A percentile compares a stretch with the other conserved stretches of the same genome.
phyloP scores from a whole-genome alignment of 64 coral and sea anemone genomes.

The Astreopora myriophthalma region DNA sequence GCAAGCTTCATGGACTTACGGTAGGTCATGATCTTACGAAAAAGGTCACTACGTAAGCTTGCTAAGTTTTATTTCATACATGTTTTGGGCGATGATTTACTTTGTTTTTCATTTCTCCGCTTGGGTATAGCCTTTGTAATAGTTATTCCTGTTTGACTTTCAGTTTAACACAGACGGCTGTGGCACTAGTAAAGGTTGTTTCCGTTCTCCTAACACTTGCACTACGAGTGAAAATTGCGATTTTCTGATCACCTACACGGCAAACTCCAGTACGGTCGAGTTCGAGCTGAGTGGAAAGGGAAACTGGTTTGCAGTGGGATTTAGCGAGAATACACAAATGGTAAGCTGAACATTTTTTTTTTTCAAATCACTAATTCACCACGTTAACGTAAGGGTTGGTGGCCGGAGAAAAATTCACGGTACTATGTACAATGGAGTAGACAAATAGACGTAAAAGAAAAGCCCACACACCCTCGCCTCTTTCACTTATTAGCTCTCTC shows the following conservation, averaged over 20 bases:
- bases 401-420: neutral
- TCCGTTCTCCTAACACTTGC: neutral
- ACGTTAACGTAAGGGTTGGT: neutral
- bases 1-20: neutral
- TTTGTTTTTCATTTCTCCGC: neutral
- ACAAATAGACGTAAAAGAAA: no score
- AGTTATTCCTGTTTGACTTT: neutral
- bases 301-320: slow-evolving; percentile 56
- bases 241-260: slow-evolving; percentile 63
- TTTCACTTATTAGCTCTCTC: no score
- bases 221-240: slow-evolving; percentile 20
- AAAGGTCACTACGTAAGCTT: neutral
- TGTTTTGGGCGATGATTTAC: no score
- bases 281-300: slow-evolving; percentile 66
- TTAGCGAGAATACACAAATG: slow-evolving; percentile 20
- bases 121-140: neutral
- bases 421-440: no score
- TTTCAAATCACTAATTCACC: no score
- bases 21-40: neutral
- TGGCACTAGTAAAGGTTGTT: slow-evolving; percentile 55
- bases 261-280: neutral
- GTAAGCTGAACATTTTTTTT: neutral
- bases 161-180: slow-evolving; percentile 54
- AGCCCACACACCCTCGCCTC: no score
- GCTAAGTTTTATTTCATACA: no score